Percentiles rank a stretch among this genome's conserved stretches.
Conservation (phyloP, 2,797 vertebrate species). For the Coregonus suidteri region DNA sequence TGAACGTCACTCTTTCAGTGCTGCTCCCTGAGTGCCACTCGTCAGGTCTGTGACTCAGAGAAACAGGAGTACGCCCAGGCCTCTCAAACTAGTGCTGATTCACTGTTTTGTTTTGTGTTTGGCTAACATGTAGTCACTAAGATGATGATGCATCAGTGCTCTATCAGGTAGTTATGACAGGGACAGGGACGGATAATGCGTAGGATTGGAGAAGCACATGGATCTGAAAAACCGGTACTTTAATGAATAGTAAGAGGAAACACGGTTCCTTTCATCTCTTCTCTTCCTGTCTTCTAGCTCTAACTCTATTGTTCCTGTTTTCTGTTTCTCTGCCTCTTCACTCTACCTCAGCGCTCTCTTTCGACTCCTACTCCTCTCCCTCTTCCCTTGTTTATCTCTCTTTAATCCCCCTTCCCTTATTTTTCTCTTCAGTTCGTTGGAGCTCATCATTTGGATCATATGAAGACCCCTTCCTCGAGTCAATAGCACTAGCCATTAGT, state of each 20-base stretch:
- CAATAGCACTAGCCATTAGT: background rate
- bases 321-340: too few species aligned
- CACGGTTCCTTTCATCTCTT: too few species aligned
- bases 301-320: too few species aligned
- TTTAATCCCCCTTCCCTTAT: background rate
- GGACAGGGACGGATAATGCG: background rate
- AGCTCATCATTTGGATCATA: background rate
- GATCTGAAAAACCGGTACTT: background rate
- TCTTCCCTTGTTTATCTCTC: background rate
- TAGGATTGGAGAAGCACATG: background rate
- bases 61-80: background rate
- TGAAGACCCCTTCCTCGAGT: background rate
- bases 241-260: background rate
- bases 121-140: background rate
- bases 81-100: background rate
- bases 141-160: background rate
- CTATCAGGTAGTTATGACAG: background rate
- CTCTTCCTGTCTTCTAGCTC: too few species aligned
- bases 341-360: background rate
- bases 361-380: background rate
- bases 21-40: background rate
- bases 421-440: background rate
- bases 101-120: background rate
- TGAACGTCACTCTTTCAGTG: background rate
- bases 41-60: background rate